Evolutionary conservation across 2,113 vertebrate species (phyloP).

Genomic region (Centropus bengalensis): DNA sequence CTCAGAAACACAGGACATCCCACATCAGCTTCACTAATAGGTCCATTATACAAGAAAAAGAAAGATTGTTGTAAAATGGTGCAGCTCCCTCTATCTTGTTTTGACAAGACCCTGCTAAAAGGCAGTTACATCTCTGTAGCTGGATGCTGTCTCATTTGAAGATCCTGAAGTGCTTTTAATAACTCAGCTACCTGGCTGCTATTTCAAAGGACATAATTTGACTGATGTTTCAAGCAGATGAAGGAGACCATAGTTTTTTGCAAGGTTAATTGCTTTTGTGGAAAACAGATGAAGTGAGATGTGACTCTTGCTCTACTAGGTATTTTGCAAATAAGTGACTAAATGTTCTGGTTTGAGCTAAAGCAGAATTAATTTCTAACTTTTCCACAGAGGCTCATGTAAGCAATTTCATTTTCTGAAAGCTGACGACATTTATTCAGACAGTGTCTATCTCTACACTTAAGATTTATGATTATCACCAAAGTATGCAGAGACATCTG

Average conservation of each 20-base stretch:
- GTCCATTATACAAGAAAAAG: accelerated
- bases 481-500: too few relatives aligned
- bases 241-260: not conserved
- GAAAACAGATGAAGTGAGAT: not conserved
- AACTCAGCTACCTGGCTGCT: not conserved
- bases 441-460: too few relatives aligned
- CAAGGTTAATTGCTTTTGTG: constrained; percentile 17
- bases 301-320: not conserved
- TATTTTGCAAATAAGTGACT: not conserved
- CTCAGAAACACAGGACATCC: not conserved
- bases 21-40: not conserved
- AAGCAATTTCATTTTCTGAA: too few relatives aligned
- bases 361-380: too few relatives aligned
- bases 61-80: not conserved
- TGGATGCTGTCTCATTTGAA: not conserved
- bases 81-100: not conserved
- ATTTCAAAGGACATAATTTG: not conserved
- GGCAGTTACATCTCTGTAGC: not conserved
- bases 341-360: not conserved
- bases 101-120: not conserved
- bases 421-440: too few relatives aligned
- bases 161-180: not conserved
- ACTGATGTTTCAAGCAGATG: not conserved
- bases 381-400: too few relatives aligned
- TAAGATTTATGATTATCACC: too few relatives aligned